Percentiles rank a stretch among this genome's conserved stretches.
phyloP scores from a whole-genome alignment of 30 jellyfish, hydroid and myxozoan genomes.

The Catostylus mosaicus region DNA sequence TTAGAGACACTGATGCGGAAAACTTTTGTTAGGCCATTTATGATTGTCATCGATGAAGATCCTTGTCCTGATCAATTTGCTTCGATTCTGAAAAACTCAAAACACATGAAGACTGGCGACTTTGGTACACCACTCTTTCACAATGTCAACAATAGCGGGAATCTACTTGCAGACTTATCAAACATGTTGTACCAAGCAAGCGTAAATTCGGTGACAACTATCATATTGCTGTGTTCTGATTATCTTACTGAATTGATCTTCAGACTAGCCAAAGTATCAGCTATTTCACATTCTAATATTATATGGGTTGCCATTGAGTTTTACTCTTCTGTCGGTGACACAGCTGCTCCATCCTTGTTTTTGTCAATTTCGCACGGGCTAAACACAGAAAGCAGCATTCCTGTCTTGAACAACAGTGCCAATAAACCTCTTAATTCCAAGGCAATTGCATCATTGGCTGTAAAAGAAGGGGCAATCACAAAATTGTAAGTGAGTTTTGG shows the following conservation, averaged over 20 bases:
- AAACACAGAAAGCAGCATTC: no score
- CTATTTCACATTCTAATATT: neutral
- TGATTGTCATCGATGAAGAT: conserved; percentile 9
- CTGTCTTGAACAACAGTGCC: neutral
- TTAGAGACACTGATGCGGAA: neutral
- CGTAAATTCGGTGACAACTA: neutral
- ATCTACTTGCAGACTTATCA: neutral
- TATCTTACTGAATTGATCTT: neutral
- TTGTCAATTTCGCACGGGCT: neutral
- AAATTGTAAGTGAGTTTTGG: neutral
- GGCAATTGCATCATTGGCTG: neutral
- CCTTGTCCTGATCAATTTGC: neutral
- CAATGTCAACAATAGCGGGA: neutral
- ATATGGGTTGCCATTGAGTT: neutral
- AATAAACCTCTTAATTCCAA: neutral
- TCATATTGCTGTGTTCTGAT: neutral
- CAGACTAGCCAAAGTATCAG: neutral
- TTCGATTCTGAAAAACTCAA: neutral
- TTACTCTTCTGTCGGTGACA: neutral
- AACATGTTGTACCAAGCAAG: neutral
- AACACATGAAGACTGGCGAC: neutral
- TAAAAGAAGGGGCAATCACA: neutral
- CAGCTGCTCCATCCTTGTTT: neutral
- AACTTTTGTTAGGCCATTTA: neutral
- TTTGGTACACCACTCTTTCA: neutral